Conservation (phyloP, 2,797 vertebrate genomes). For the Coccyzus lansbergi region DNA sequence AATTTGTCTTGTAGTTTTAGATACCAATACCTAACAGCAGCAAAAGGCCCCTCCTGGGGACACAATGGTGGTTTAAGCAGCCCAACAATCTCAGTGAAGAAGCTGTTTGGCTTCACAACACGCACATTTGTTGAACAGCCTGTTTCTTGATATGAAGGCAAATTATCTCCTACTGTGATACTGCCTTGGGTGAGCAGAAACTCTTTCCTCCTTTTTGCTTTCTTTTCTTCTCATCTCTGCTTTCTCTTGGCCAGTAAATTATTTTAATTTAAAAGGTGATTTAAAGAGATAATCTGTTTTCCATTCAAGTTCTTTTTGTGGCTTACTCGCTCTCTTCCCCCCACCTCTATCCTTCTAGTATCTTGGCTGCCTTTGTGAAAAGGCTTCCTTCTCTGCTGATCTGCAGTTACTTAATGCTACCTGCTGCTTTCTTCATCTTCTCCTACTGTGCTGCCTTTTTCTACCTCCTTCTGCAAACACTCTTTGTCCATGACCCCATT, state of each 20-base stretch:
- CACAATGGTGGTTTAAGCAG: background rate
- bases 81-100: background rate
- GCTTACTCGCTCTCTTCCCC: background rate
- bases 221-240: background rate
- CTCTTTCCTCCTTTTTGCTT: background rate
- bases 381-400: conserved; percentile 6
- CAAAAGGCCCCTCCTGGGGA: background rate
- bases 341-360: background rate
- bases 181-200: background rate
- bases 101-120: background rate
- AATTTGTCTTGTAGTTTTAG: background rate
- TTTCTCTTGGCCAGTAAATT: background rate
- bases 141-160: background rate
- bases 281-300: conserved; percentile 57
- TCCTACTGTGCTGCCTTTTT: background rate
- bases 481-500: background rate
- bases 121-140: background rate
- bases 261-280: conserved; percentile 29
- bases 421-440: conserved; percentile 65
- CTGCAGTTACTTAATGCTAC: conserved; percentile 30
- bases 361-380: conserved; percentile 21
- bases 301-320: conserved; percentile 21
- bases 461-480: background rate
- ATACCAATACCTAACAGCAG: background rate
- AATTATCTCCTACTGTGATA: background rate